A percentile compares a stretch with the other conserved stretches of the same genome.
Conservation (phyloP, 2,888 invertebrate genomes). For the Trachelus tabidus region DNA sequence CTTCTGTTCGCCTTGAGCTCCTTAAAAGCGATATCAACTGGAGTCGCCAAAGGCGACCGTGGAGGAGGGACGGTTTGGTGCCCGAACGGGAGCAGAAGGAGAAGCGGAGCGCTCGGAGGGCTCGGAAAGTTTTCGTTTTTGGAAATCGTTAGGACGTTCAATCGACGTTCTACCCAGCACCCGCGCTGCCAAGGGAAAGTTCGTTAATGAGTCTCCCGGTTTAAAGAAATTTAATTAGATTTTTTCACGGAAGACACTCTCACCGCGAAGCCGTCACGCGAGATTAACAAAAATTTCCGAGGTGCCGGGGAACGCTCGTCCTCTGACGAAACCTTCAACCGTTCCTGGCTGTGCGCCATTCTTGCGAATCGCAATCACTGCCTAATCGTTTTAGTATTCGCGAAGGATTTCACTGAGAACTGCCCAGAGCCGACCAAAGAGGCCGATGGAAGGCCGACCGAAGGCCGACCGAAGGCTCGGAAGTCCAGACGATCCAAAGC, state of each 20-base stretch:
- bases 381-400: conserved; percentile 45
- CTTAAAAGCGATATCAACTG: too few species aligned
- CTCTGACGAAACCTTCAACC: neutral
- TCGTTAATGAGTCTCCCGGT: conserved; percentile 53
- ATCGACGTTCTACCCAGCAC: too few species aligned
- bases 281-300: conserved; percentile 31
- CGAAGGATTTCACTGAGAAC: conserved; percentile 22
- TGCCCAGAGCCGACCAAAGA: conserved; percentile 4
- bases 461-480: neutral
- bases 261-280: conserved; percentile 22
- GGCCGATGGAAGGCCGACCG: neutral
- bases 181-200: conserved; percentile 34
- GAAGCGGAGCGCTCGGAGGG: neutral
- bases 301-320: conserved; percentile 29
- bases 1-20: neutral
- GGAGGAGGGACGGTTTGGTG: neutral
- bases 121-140: too few species aligned
- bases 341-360: conserved; percentile 23
- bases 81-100: conserved; percentile 8
- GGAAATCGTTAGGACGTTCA: too few species aligned
- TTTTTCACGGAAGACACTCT: conserved; percentile 42
- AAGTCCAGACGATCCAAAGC: too few species aligned
- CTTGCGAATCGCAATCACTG: conserved; percentile 38
- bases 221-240: conserved; percentile 58
- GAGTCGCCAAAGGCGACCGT: neutral